Evolutionary conservation across 2,797 vertebrate species (phyloP).

Genomic region (Scleropages formosus): DNA sequence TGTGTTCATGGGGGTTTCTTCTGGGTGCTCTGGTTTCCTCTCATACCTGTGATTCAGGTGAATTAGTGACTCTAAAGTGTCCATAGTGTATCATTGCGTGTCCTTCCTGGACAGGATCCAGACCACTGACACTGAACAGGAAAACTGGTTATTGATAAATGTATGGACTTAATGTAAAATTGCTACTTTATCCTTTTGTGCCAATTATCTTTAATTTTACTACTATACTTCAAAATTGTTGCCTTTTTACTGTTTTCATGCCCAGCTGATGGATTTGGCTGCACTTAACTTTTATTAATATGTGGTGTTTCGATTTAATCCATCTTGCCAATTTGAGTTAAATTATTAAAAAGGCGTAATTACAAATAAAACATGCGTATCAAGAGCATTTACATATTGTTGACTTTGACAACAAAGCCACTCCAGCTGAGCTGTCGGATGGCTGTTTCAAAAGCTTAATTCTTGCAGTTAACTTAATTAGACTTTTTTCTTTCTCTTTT

Average conservation of each 20-base stretch:
- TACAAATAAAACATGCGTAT: conserved; percentile 24
- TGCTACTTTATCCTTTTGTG: background rate
- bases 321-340: background rate
- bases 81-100: too few relatives aligned
- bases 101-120: too few relatives aligned
- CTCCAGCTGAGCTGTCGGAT: conserved; percentile 10
- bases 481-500: conserved; percentile 14
- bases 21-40: too few relatives aligned
- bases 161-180: background rate
- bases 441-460: conserved; percentile 7
- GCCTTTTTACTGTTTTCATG: background rate
- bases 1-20: too few relatives aligned
- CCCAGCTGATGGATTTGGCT: background rate
- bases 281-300: background rate
- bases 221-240: background rate
- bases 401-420: background rate
- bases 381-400: conserved; percentile 5
- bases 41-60: too few relatives aligned
- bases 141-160: too few relatives aligned
- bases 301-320: background rate
- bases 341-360: conserved; percentile 23
- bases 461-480: conserved; percentile 27
- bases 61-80: too few relatives aligned
- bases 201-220: too few relatives aligned
- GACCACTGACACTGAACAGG: too few relatives aligned